Evolutionary conservation across 2,113 vertebrate genomes (phyloP).

Genomic region (Odontophorus gujanensis): DNA sequence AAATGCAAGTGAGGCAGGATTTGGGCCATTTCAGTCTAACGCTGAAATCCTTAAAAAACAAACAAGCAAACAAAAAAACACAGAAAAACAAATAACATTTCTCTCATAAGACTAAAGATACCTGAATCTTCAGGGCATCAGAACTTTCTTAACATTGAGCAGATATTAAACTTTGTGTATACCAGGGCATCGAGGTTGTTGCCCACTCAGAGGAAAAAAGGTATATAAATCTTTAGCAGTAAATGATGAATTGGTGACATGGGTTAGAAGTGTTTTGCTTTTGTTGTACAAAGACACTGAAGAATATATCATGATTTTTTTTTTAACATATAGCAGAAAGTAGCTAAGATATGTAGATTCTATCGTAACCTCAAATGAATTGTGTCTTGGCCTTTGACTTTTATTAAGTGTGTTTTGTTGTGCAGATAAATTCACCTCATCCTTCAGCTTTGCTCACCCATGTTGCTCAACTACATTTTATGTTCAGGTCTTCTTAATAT

Average conservation of each 20-base stretch:
- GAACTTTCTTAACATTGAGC: neutral
- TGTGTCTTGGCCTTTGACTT: neutral
- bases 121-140: neutral
- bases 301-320: neutral
- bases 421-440: neutral
- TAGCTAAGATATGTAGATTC: neutral
- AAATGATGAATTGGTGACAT: neutral
- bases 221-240: neutral
- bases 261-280: neutral
- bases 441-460: neutral
- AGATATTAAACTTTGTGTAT: neutral
- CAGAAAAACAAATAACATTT: rapidly evolving
- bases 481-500: neutral
- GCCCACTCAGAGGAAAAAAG: neutral
- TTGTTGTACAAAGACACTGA: neutral
- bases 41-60: neutral
- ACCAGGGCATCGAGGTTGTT: neutral
- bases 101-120: neutral
- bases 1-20: neutral
- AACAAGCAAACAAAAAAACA: neutral
- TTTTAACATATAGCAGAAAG: neutral
- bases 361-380: neutral
- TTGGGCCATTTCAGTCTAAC: neutral
- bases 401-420: neutral
- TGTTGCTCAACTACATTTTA: neutral